Percentiles rank a stretch among this genome's conserved stretches.
These are phyloP conservation scores for Asarcornis scutulata DNA, from an alignment of 2,113 vertebrate species.

Conservation along the genomic window DNA sequence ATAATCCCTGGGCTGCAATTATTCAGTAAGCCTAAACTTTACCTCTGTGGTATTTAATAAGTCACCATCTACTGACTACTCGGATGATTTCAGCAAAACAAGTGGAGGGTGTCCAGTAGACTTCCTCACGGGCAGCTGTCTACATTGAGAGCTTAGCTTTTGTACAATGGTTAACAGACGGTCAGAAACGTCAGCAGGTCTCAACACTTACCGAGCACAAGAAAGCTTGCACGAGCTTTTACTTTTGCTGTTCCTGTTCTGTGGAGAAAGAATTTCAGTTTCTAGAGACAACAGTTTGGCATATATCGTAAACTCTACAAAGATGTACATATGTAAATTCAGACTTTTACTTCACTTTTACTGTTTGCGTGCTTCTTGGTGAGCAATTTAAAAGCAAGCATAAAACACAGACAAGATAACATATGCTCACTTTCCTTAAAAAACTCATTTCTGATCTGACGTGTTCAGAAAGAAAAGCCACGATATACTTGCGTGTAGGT, in stretches of 20 bases:
- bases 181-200: background rate
- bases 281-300: background rate
- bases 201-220: background rate
- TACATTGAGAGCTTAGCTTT: background rate
- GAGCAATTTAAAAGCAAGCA: background rate
- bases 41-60: background rate
- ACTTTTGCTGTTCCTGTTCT: background rate
- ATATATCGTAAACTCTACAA: background rate
- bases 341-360: background rate
- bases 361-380: rapidly evolving
- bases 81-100: background rate
- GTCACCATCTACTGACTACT: background rate
- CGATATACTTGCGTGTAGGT: rapidly evolving
- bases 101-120: rapidly evolving
- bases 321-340: background rate
- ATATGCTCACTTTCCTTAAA: background rate
- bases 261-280: background rate
- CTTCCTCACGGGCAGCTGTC: background rate
- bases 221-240: background rate
- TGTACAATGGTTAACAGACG: rapidly evolving
- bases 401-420: background rate
- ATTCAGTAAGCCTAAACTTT: background rate
- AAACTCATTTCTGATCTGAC: background rate
- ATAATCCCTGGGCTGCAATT: background rate
- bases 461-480: background rate